Evolutionary conservation across 1,140 invertebrate genomes (phyloP).

Genomic region (Leptinotarsa lineolata): DNA sequence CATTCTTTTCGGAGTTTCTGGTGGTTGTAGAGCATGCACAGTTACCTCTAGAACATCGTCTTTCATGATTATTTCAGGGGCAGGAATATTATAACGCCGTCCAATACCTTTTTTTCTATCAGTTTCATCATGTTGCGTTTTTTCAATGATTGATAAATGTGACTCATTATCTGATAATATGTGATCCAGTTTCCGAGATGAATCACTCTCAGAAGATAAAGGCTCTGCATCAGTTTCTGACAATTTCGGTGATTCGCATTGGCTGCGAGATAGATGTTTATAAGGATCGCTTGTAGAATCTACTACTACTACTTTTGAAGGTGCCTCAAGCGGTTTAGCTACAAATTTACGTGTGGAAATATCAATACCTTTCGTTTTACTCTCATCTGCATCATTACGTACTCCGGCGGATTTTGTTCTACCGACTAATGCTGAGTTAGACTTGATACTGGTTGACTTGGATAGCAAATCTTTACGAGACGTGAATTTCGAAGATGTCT

Average conservation of each 20-base stretch:
- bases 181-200: slow-evolving; percentile 34
- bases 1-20: background rate
- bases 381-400: background rate
- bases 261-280: background rate
- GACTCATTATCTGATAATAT: slow-evolving; percentile 20
- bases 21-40: slow-evolving; percentile 36
- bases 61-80: slow-evolving; percentile 48
- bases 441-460: background rate
- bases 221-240: slow-evolving; percentile 49
- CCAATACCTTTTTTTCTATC: no score
- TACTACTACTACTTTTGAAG: background rate
- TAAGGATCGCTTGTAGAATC: background rate
- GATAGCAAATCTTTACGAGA: background rate
- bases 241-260: slow-evolving; percentile 31
- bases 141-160: slow-evolving; percentile 27
- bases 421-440: background rate
- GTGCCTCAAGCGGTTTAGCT: slow-evolving; percentile 15
- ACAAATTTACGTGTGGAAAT: background rate
- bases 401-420: background rate
- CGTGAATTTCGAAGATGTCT: background rate
- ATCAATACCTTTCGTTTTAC: background rate
- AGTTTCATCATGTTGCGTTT: no score
- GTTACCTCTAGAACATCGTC: slow-evolving; percentile 56
- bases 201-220: slow-evolving; percentile 50
- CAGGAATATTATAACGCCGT: slow-evolving; percentile 18